Evolutionary conservation across 2,888 invertebrate species (phyloP), one percentile per base, ranked within the genome.

Genomic region (Charanyca ferruginea): DNA sequence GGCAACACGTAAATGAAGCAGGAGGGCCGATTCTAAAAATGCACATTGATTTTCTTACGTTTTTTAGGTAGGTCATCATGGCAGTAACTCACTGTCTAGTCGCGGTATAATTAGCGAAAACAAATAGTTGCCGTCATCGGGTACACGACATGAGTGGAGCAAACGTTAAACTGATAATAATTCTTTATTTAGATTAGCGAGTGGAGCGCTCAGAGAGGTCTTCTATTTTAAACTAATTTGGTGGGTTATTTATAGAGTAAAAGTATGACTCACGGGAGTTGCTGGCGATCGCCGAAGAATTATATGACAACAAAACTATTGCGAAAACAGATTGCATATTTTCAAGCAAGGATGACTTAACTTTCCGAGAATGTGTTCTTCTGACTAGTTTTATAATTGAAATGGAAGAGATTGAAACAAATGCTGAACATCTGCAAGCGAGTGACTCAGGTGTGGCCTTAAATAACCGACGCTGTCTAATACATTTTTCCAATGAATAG

Each of bases 11-110:
- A 25, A 53, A 63, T 38, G 32, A 49, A 52, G 62, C 44, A 38
- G 42, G 52, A 66, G 45, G 18, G 25, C 38, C 41, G 45, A 45
- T 72, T 66, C 55, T 53, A 77, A 22, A 64, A 42, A 55, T 64
- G 65, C 44, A 79, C 48, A 73, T 65, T 65, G 77, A 81, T 64
- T 64, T 18, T 86, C 90, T 90, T 89, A 91, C 91, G 80, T 90
- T 89, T 89, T 87, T 90, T 62, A 91, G 83, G 86, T 90, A 90
- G 80, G 88, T 89, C 87, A 91, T 85, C 91, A 90, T 91, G 62
- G 66, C 48, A 68, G 77, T 71, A 74, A 66, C 61, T 75, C 73
- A 68, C 74, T 63, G 66, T 62, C 58, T 44, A 38, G 13, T 59
- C 66, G 55, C 59, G 66, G 73, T 80, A 75, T 66, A 61, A 80